These are phyloP conservation scores for Drosophila cracens DNA, from an alignment of 2,888 invertebrate genomes.

Conservation along the genomic window DNA sequence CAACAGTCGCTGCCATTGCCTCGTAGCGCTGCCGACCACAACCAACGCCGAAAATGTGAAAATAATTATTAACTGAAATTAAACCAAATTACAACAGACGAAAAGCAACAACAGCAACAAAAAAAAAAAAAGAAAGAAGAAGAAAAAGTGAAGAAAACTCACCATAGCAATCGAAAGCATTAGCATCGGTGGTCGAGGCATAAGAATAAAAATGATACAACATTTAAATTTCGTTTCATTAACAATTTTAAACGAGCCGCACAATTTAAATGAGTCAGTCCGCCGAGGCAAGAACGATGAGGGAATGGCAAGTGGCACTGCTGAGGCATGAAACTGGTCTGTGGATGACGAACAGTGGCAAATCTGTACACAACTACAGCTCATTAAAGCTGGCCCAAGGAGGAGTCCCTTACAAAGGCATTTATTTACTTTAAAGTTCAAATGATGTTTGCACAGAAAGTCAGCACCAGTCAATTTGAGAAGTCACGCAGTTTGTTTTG, in stretches of 20 bases:
- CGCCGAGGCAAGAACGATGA: not conserved
- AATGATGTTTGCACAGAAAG: slow-evolving; percentile 36
- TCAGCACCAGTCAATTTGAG: slow-evolving; percentile 49
- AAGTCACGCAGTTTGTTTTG: slow-evolving; percentile 56
- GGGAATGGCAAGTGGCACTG: slow-evolving; percentile 7
- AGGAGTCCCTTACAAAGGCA: slow-evolving; percentile 11
- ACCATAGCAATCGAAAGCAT: slow-evolving; percentile 56
- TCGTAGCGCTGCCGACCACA: slow-evolving; percentile 58
- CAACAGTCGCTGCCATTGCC: slow-evolving; percentile 39
- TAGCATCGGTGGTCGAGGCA: slow-evolving; percentile 10
- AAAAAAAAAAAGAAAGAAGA: slow-evolving; percentile 8
- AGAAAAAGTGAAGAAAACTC: slow-evolving; percentile 19
- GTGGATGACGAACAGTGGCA: slow-evolving; percentile 34
- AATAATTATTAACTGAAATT: slow-evolving; percentile 81
- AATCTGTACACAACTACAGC: slow-evolving; percentile 70
- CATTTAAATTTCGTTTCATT: slow-evolving; percentile 70
- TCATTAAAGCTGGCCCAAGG: slow-evolving; percentile 64
- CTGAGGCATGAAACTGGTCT: slow-evolving; percentile 37
- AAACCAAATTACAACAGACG: slow-evolving; percentile 67
- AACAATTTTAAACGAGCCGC: slow-evolving; percentile 52
- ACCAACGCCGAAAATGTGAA: slow-evolving; percentile 73
- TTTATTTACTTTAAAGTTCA: slow-evolving; percentile 60
- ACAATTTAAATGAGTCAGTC: slow-evolving; percentile 6
- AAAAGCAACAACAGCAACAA: slow-evolving; percentile 14
- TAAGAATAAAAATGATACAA: slow-evolving; percentile 50